Conservation (phyloP, 2,888 invertebrate species). For the Leucophora obtusa region DNA sequence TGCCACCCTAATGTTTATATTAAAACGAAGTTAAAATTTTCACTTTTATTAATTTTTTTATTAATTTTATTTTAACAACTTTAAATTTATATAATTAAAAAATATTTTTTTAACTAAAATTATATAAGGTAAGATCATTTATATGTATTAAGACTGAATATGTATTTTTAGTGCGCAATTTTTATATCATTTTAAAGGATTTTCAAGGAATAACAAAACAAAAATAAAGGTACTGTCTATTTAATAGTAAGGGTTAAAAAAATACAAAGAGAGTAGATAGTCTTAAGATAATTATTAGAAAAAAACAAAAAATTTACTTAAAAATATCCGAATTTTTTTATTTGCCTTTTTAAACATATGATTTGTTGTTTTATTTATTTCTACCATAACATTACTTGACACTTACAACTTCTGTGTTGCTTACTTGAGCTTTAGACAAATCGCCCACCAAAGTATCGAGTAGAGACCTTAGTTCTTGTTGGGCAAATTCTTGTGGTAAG, state of each 20-base stretch:
- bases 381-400: conserved; percentile 53
- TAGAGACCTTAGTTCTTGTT: conserved; percentile 74
- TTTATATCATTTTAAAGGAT: neutral
- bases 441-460: conserved; percentile 73
- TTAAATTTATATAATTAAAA: neutral
- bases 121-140: neutral
- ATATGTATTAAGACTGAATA: neutral
- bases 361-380: conserved; percentile 3
- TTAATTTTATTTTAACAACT: neutral
- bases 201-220: neutral
- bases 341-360: conserved; percentile 12
- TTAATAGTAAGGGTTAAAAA: neutral
- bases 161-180: neutral
- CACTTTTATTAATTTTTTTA: neutral
- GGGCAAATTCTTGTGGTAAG: conserved; percentile 78
- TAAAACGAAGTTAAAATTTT: neutral
- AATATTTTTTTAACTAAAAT: neutral
- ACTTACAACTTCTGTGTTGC: conserved; percentile 46
- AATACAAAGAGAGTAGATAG: neutral
- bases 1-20: no score
- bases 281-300: neutral
- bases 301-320: conserved; percentile 34
- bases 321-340: conserved; percentile 10
- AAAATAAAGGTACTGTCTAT: neutral
- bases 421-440: conserved; percentile 69